Evolutionary conservation across 2,797 vertebrate genomes (phyloP).

Genomic region (Macropus fuliginosus): DNA sequence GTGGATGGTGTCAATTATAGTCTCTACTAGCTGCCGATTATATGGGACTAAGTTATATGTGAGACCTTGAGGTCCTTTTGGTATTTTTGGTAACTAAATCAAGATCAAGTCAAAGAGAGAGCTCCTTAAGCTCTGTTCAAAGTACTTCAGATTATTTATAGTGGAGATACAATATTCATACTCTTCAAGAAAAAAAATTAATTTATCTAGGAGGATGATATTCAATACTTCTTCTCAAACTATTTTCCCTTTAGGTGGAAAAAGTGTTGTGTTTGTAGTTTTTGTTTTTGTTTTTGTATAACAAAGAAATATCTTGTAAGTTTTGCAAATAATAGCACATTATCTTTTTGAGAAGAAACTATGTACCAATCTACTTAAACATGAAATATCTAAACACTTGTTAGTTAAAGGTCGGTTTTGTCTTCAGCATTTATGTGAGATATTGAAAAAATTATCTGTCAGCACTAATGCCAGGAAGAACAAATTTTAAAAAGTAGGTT

Average conservation of each 20-base stretch:
- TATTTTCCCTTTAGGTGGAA: not conserved
- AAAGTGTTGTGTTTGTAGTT: not conserved
- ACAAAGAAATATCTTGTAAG: not conserved
- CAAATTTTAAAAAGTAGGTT: conserved; percentile 41
- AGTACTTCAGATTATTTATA: not conserved
- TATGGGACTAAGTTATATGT: not conserved
- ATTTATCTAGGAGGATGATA: not conserved
- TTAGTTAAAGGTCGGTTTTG: not conserved
- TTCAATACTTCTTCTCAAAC: not conserved
- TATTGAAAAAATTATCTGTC: conserved; percentile 9
- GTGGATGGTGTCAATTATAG: not conserved
- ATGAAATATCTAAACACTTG: conserved; percentile 7
- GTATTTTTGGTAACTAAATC: not conserved
- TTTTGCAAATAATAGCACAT: not conserved
- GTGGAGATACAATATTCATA: not conserved
- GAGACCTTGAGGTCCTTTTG: not conserved
- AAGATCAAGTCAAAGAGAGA: not conserved
- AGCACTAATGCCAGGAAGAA: not conserved
- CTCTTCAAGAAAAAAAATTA: not conserved
- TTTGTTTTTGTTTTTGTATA: not conserved
- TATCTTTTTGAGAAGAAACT: conserved; percentile 3
- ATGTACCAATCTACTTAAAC: not conserved
- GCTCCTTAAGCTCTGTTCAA: not conserved
- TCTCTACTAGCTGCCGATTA: not conserved
- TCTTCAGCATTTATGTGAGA: not conserved